Base-by-base conservation (phyloP, 2,888 invertebrate genomes). In the Minunthozetes semirufus region DNA sequence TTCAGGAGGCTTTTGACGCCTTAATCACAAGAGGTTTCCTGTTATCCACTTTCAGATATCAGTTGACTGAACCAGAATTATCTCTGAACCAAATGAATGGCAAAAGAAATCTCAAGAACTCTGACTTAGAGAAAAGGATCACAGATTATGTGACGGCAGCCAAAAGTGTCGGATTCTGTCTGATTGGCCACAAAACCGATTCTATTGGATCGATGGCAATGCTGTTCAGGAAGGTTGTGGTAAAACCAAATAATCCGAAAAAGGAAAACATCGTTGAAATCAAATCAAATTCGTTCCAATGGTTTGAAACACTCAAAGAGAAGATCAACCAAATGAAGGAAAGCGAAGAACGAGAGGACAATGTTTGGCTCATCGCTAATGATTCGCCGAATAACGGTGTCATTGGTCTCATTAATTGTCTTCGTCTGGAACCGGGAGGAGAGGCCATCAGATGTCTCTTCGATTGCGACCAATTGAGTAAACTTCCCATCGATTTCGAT, bases 301-400 rank as follows among this genome's bases (percentile, higher is more conserved):
- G 89, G n/a, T 84, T 94, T 53, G 73, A 59, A 53, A 33, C n/a
- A 2, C 22, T 56, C 61, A 25, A 86, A 85, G 97, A 80, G 95
- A 94, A 83, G 98, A 98, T 83, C 92, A 93, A 17, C 90, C 94
- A 19, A 94, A 98, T 88, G 96, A 98, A 84, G 98, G 98, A 79
- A 94, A 86, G 97, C 53, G 85, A 98, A 81, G 97, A 98, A 33
- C 3, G 97, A 50, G 85, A 98, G 81, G 98, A 98, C 17, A 33
- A 15, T 17, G 5, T 86, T 50, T 86, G 85, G 86, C 79, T 92
- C 56, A 88, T 90, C 74, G 87, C 89, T 76, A 87, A 89, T 80
- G 88, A 89, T 59, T 17, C 25, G 13, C 87, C 89, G 80, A 86
- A 88, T 76, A 87, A 87, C 82, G 97, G 98, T 17, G 86, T 92